Base-by-base conservation (phyloP, 2,113 vertebrate species). In the Heterochromis multidens region DNA sequence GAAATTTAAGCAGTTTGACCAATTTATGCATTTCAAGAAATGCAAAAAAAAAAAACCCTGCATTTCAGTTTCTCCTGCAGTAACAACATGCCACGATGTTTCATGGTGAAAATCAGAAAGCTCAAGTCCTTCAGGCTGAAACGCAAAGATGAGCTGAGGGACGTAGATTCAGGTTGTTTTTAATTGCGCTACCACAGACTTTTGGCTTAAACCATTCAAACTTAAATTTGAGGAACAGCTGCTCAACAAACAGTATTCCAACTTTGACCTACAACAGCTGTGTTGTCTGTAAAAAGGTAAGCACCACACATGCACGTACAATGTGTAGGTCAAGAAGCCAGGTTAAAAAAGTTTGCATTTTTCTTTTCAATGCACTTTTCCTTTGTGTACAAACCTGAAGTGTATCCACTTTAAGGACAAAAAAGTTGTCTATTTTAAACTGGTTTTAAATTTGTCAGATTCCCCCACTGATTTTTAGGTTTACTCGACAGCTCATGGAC, bases 401-500 rank as follows among this genome's bases (percentile, higher is more conserved):
- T 63, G 16, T 19, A 31, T 8, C 60, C 33, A 8, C 14, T 61
- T 25, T 3, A 21, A 56, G n/a, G 54, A 19, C 31, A 33, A 33
- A 33, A 56, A 19, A 56, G 8, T 19, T 33, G 31, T 33, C 31
- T 19, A 21, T 21, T 16, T 52, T 5, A 52, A 33, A 33, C 8
- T 27, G 4, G 7, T 35, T n/a, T 46, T 33, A 7, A 4, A 4
- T 29, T 58, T 10, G 3, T 74, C 35, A 58, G 58, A 7, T 7
- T 3, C 7, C 11, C 16, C 2, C 17, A 11, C 9, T 86, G 54
- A 92, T 4, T 3, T 91, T 79, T 90, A 99, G 98, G 97, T 98
- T 3, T 99, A 99, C 94, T 99, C 98, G 33, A 99, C 98, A 0
- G 96, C 98, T 1, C 98, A 99, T 0, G 98, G 98, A 0, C 96